Conservation (phyloP, 92 coral and sea anemone species). For the Siderastrea radians region DNA sequence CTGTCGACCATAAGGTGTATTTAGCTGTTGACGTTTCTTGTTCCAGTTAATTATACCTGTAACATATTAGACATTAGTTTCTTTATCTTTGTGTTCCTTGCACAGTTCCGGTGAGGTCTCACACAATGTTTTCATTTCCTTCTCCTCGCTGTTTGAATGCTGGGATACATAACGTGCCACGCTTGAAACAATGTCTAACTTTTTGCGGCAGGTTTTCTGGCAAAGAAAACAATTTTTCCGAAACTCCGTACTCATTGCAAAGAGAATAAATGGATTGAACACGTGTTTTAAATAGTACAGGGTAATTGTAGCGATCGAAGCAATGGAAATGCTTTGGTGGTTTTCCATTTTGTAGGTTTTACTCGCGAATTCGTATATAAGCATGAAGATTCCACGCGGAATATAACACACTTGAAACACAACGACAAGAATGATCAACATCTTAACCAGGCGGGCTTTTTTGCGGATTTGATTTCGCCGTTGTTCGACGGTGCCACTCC, state of each 20-base stretch:
- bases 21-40: no score
- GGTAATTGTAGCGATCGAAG: slow-evolving; percentile 56
- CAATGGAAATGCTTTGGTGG: neutral
- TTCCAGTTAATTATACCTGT: no score
- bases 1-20: no score
- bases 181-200: slow-evolving; percentile 10
- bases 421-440: slow-evolving; percentile 75
- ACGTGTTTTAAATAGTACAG: slow-evolving; percentile 82
- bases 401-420: slow-evolving; percentile 82
- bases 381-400: slow-evolving; percentile 81
- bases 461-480: slow-evolving; percentile 50
- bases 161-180: slow-evolving; percentile 1
- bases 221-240: slow-evolving; percentile 36
- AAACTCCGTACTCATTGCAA: slow-evolving; percentile 83
- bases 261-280: slow-evolving; percentile 80
- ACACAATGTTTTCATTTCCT: slow-evolving; percentile 13
- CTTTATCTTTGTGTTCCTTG: neutral
- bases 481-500: slow-evolving; percentile 67
- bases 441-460: slow-evolving; percentile 67
- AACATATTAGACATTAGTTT: neutral
- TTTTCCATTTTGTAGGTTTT: neutral
- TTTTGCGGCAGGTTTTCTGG: neutral
- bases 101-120: neutral
- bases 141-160: neutral
- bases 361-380: slow-evolving; percentile 65